Evolutionary conservation across 2,888 invertebrate species (phyloP).

Genomic region (Eucriotettix oculatus): DNA sequence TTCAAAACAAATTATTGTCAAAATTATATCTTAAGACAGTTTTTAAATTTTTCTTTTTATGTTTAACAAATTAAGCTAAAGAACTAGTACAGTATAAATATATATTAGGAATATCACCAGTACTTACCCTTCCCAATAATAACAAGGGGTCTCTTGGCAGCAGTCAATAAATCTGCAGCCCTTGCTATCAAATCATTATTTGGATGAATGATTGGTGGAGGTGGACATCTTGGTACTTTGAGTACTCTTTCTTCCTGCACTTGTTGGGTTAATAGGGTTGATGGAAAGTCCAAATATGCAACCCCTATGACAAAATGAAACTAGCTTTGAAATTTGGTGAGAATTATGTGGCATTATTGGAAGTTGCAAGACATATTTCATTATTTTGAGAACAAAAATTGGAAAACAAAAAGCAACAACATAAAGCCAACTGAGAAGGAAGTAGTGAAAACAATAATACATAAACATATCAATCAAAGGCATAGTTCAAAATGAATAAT

Average conservation of each 20-base stretch:
- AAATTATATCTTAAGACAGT: no score
- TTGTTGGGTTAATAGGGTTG: slow-evolving; percentile 50
- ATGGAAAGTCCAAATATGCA: slow-evolving; percentile 81
- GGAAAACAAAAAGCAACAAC: no score
- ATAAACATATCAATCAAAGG: no score
- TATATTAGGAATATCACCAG: no score
- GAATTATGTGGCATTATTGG: neutral
- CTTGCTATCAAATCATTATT: slow-evolving; percentile 46
- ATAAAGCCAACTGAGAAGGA: no score
- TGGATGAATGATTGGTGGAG: slow-evolving; percentile 52
- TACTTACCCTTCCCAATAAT: slow-evolving; percentile 66
- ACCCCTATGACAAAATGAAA: slow-evolving; percentile 28
- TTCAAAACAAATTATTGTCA: no score
- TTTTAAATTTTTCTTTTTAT: no score
- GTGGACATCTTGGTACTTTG: slow-evolving; percentile 26
- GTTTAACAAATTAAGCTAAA: no score
- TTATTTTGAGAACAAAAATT: neutral
- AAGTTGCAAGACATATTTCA: neutral
- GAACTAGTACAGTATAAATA: no score
- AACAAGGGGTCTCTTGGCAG: slow-evolving; percentile 68
- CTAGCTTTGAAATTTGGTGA: neutral
- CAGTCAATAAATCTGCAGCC: slow-evolving; percentile 49
- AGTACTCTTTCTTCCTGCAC: slow-evolving; percentile 22
- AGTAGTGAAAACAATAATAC: no score
- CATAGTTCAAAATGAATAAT: no score